Conservation (phyloP, 2,797 vertebrate genomes). For the Potorous gilbertii region DNA sequence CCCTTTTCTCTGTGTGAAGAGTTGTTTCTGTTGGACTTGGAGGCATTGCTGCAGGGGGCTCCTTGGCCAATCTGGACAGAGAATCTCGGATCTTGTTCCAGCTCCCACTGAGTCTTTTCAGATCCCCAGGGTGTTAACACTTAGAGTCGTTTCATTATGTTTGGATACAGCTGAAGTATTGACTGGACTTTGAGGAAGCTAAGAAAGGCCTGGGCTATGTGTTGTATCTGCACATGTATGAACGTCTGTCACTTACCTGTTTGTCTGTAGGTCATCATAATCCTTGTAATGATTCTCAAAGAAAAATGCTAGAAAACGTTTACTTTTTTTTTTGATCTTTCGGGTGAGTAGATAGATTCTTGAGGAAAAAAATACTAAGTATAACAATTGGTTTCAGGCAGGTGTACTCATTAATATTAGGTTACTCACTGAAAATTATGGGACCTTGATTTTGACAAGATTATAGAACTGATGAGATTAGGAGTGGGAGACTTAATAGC, state of each 20-base stretch:
- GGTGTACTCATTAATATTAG: slow-evolving; percentile 65
- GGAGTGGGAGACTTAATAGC: slow-evolving; percentile 44
- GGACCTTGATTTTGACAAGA: slow-evolving; percentile 71
- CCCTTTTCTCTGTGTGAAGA: slow-evolving; percentile 70
- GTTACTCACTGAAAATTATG: slow-evolving; percentile 66
- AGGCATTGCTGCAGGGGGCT: slow-evolving; percentile 73
- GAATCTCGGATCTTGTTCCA: slow-evolving; percentile 59
- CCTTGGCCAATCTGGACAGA: slow-evolving; percentile 52
- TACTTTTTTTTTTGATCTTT: not conserved
- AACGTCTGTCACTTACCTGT: slow-evolving; percentile 33
- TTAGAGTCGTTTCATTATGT: slow-evolving; percentile 71
- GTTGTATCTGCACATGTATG: slow-evolving; percentile 65
- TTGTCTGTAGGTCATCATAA: slow-evolving; percentile 39
- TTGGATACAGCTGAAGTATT: slow-evolving; percentile 73
- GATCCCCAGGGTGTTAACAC: slow-evolving; percentile 56
- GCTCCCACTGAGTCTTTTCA: slow-evolving; percentile 40
- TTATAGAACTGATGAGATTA: slow-evolving; percentile 63
- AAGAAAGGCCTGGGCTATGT: slow-evolving; percentile 50
- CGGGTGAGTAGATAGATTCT: not conserved
- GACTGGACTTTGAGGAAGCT: slow-evolving; percentile 65
- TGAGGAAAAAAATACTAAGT: not conserved
- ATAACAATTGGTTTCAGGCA: slow-evolving; percentile 62
- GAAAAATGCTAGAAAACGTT: slow-evolving; percentile 48
- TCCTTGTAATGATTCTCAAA: slow-evolving; percentile 50
- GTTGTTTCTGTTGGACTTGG: slow-evolving; percentile 73